Percentiles rank a stretch among this genome's conserved stretches.
Conservation (phyloP, 2,888 invertebrate species). For the Sialis lutaria region DNA sequence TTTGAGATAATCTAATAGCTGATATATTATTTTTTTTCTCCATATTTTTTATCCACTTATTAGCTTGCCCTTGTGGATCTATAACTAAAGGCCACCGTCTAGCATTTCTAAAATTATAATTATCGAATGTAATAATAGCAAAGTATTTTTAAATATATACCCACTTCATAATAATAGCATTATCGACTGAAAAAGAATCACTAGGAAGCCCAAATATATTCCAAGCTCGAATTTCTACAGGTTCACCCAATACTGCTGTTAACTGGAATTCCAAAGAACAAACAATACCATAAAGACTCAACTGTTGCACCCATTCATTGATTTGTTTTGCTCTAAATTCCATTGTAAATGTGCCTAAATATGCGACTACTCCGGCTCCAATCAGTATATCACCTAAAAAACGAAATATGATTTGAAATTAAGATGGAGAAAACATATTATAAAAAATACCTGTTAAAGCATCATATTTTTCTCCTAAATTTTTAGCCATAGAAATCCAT, state of each 20-base stretch:
- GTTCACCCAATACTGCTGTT: constrained; percentile 64
- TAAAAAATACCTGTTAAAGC: constrained; percentile 43
- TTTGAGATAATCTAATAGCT: constrained; percentile 61
- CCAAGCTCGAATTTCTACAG: constrained; percentile 79
- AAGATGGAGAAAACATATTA: background rate
- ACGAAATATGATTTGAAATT: background rate
- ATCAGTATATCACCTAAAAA: constrained; percentile 64
- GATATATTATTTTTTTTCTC: constrained; percentile 72
- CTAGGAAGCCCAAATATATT: constrained; percentile 78
- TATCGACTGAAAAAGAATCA: constrained; percentile 79
- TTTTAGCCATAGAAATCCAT: constrained; percentile 66
- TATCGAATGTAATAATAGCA: background rate
- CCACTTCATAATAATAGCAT: constrained; percentile 80
- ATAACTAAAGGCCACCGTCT: constrained; percentile 88
- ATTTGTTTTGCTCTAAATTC: constrained; percentile 52
- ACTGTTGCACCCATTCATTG: constrained; percentile 52
- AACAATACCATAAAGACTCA: constrained; percentile 51
- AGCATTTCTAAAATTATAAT: constrained; percentile 46
- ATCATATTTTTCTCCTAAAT: constrained; percentile 47
- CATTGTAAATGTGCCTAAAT: constrained; percentile 77
- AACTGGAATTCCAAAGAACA: constrained; percentile 64
- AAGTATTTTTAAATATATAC: constrained; percentile 13
- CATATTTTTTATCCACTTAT: constrained; percentile 88
- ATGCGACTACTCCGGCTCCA: constrained; percentile 78
- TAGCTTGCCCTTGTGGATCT: constrained; percentile 89